Evolutionary conservation across 64 coral and sea anemone genomes (phyloP), one percentile per base, ranked within the genome.

Genomic region (Acropora tenuis): DNA sequence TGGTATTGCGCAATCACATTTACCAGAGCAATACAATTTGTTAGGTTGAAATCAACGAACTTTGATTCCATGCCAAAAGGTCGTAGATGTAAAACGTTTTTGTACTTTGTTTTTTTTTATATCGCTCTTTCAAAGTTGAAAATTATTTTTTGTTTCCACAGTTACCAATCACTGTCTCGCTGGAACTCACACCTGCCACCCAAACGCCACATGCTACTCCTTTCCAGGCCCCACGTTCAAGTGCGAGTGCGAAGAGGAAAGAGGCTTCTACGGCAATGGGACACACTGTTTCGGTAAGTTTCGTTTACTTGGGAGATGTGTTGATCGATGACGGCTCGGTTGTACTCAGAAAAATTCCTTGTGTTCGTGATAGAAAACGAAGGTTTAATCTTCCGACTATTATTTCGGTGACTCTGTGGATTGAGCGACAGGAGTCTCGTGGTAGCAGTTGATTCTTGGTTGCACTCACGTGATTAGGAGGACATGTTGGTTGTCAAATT

Each of bases 201-300:
- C 77, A 40, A 90, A 90, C n/a, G 88, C 88, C 16, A 90, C 88
- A 4, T 90, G 88, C 43, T 40, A 41, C 30, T 15, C 74, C 1
- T 58, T 71, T 1, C 45, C 46, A 69, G 88, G 76, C 7, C 45
- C 61, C 43, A 66, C 74, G 3, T 90, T 90, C 20, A 90, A 43
- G 45, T 90, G 88, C 76, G 47, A 16, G 6, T 90, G 88, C 10
- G 63, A 80, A 18, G 76, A 78, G 52, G 46, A 78, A 50, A 78
- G 11, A 16, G 46, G 46, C 49, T 90, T 80, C 76, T 80, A 68
- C 80, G 88, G 88, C 40, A 90, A 90, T 78, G 88, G 88, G 3
- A 90, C 76, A 4, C 76, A 90, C 43, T 90, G 88, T 30, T 90
- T 90, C 80, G 88, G 88, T 90, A 45, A 18, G 13, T 49, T 10